Conservation (phyloP, 2,888 invertebrate species). For the Heteromurus nitidus region DNA sequence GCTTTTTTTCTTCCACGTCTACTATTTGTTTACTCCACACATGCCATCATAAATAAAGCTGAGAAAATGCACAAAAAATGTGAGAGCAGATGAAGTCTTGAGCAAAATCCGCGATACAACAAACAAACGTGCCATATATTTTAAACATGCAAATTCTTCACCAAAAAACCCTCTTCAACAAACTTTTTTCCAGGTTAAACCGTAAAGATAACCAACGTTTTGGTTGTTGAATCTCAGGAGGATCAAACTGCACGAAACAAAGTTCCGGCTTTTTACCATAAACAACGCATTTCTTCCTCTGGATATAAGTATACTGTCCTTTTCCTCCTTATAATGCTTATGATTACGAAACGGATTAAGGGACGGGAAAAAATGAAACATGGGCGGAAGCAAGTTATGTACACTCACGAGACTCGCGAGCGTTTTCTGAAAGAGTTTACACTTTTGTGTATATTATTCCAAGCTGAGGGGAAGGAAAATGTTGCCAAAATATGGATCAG, state of each 20-base stretch:
- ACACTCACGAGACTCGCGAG: too few relatives aligned
- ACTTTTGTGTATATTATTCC: not conserved
- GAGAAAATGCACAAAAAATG: not conserved
- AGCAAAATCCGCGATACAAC: not conserved
- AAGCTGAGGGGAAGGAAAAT: slow-evolving; percentile 27
- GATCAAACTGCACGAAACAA: not conserved
- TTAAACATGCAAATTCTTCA: slow-evolving; percentile 50
- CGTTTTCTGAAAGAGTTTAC: not conserved
- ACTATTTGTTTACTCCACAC: not conserved
- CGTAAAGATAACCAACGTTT: not conserved
- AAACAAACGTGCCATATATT: slow-evolving; percentile 22
- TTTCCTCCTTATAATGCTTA: not conserved
- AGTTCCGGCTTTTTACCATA: slow-evolving; percentile 19
- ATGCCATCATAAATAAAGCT: not conserved
- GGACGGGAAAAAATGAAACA: slow-evolving; percentile 11
- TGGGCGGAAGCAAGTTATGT: slow-evolving; percentile 30
- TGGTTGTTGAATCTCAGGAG: slow-evolving; percentile 12
- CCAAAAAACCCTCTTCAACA: slow-evolving; percentile 27
- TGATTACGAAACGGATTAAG: not conserved
- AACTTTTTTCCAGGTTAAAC: slow-evolving; percentile 33
- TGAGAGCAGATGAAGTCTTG: not conserved
- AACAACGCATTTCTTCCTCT: slow-evolving; percentile 23
- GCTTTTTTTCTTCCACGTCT: not conserved
- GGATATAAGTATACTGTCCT: too few relatives aligned
- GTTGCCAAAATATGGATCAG: slow-evolving; percentile 57